Conservation (phyloP, 2,113 vertebrate genomes). For the Lathamus discolor region DNA sequence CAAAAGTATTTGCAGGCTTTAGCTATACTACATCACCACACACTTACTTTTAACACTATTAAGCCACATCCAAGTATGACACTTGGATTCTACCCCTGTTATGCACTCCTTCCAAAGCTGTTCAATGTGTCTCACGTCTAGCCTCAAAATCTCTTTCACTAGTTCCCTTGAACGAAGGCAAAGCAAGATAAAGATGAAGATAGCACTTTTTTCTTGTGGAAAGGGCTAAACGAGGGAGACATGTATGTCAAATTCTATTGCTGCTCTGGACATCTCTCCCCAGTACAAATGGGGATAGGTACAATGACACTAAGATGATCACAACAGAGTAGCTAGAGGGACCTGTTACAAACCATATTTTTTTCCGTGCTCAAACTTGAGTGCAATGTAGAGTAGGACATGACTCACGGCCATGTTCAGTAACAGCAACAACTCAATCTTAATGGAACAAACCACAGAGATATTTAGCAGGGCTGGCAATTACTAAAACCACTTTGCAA, state of each 20-base stretch:
- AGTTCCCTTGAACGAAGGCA: background rate
- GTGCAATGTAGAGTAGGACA: background rate
- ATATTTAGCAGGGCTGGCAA: background rate
- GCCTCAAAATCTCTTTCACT: background rate
- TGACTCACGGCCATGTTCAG: background rate
- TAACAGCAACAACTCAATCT: background rate
- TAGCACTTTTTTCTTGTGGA: background rate
- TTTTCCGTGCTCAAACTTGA: background rate
- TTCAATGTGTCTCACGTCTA: background rate
- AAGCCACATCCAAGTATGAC: background rate
- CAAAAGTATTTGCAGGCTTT: background rate
- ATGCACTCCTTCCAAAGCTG: background rate
- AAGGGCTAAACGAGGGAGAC: background rate
- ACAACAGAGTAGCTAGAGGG: background rate
- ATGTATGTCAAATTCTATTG: background rate
- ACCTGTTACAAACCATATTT: background rate
- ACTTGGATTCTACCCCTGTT: background rate
- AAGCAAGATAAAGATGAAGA: background rate
- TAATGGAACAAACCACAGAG: background rate
- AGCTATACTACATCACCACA: background rate
- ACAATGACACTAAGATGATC: background rate
- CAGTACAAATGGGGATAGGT: background rate
- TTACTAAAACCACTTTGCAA: background rate
- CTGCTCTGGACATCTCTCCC: background rate
- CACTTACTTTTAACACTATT: background rate